phyloP scores from a whole-genome alignment of 2,888 invertebrate species.

The Bombylius discolor region DNA sequence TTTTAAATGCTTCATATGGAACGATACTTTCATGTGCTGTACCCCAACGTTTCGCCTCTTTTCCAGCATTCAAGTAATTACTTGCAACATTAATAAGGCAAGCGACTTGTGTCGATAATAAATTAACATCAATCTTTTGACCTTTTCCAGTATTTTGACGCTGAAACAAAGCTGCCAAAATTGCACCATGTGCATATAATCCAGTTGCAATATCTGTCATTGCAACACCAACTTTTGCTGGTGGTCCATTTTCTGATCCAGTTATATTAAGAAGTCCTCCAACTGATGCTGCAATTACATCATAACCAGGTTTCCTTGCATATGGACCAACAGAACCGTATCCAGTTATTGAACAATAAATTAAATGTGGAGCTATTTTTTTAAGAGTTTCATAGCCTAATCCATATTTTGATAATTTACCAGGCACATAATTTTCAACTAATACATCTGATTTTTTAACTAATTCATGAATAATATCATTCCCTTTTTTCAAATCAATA shows the following conservation, averaged over 20 bases:
- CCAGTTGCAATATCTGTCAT: conserved; percentile 92
- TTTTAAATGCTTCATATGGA: conserved; percentile 82
- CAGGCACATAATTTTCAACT: conserved; percentile 90
- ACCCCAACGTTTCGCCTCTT: conserved; percentile 71
- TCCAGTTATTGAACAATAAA: conserved; percentile 90
- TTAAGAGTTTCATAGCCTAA: conserved; percentile 69
- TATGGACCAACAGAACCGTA: conserved; percentile 85
- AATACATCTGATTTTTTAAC: conserved; percentile 70
- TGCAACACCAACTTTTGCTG: conserved; percentile 85
- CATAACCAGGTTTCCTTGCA: conserved; percentile 78
- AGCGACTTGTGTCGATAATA: conserved; percentile 86
- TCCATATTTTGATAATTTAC: conserved; percentile 61
- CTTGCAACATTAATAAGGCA: conserved; percentile 78
- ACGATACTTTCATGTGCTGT: conserved; percentile 90
- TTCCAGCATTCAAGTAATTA: conserved; percentile 76
- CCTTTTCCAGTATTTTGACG: conserved; percentile 65
- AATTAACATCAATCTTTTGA: conserved; percentile 85
- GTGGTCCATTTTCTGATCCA: conserved; percentile 68
- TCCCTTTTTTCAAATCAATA: conserved; percentile 61
- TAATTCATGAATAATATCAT: conserved; percentile 61
- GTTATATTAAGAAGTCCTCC: conserved; percentile 85
- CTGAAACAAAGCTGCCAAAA: conserved; percentile 77
- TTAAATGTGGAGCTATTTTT: conserved; percentile 57
- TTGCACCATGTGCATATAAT: conserved; percentile 87
- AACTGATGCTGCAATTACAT: conserved; percentile 86